phyloP scores from a whole-genome alignment of 2,113 vertebrate genomes.

The Morone chrysops region DNA sequence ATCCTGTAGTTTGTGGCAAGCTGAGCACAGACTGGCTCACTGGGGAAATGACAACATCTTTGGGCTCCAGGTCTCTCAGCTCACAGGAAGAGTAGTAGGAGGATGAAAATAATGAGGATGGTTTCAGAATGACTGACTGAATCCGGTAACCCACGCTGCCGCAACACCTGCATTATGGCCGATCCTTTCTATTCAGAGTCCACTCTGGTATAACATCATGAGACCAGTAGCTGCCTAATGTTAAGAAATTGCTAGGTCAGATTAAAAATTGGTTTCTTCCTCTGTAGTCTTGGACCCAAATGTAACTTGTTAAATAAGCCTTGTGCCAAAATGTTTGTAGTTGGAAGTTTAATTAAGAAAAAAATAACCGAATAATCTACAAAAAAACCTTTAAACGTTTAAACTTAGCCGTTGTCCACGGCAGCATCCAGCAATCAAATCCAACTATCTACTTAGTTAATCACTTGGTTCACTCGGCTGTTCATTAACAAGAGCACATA shows the following conservation, averaged over 20 bases:
- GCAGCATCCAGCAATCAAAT: too few species aligned
- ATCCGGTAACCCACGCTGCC: neutral
- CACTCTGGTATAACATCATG: neutral
- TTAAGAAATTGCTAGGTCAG: neutral
- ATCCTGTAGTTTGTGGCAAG: slow-evolving; percentile 68
- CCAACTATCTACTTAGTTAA: too few species aligned
- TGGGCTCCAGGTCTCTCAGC: slow-evolving; percentile 23
- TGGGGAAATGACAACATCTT: slow-evolving; percentile 74
- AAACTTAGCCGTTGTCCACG: too few species aligned
- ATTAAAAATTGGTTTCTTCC: neutral
- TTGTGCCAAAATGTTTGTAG: too few species aligned
- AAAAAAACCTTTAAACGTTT: too few species aligned
- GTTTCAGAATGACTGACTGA: slow-evolving; percentile 17
- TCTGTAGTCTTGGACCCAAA: too few species aligned
- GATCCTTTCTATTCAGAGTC: neutral
- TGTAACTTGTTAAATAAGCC: too few species aligned
- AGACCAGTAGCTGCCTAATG: neutral
- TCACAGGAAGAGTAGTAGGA: slow-evolving; percentile 1
- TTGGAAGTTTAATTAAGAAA: too few species aligned
- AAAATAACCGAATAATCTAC: too few species aligned
- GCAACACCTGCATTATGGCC: slow-evolving; percentile 20
- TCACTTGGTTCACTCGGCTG: too few species aligned
- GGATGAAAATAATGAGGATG: slow-evolving; percentile 33
- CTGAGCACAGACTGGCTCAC: slow-evolving; percentile 54
- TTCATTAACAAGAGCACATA: too few species aligned